Evolutionary conservation across 2,888 invertebrate species (phyloP).

Genomic region (Eupithecia tripunctaria): DNA sequence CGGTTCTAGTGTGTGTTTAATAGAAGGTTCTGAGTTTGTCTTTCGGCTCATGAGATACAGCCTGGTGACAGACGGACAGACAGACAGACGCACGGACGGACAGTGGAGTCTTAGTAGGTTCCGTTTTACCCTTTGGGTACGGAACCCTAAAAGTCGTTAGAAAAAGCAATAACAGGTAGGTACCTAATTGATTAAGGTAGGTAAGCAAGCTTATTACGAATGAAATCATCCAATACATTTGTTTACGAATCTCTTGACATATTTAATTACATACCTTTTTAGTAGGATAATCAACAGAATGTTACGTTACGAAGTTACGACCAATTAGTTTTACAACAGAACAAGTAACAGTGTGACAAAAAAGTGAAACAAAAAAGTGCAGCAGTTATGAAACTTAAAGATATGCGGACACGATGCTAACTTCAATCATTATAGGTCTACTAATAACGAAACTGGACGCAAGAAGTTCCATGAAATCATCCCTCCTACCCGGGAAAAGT

Average conservation of each 20-base stretch:
- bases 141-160: too few species aligned
- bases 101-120: too few species aligned
- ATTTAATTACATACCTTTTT: not conserved
- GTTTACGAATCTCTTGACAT: not conserved
- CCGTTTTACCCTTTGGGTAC: too few species aligned
- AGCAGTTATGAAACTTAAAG: constrained; percentile 5
- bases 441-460: constrained; percentile 51
- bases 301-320: not conserved
- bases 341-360: not conserved
- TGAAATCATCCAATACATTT: not conserved
- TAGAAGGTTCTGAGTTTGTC: too few species aligned
- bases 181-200: too few species aligned
- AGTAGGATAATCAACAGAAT: not conserved
- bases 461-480: constrained; percentile 46
- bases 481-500: constrained; percentile 54
- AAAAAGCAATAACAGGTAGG: not conserved
- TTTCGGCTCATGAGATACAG: too few species aligned
- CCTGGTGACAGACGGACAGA: too few species aligned
- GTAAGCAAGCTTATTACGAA: not conserved
- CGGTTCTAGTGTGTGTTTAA: too few species aligned
- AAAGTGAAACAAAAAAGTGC: not conserved
- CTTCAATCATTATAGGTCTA: constrained; percentile 55
- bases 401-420: constrained; percentile 55
- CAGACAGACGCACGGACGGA: too few species aligned
- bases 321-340: not conserved